Conservation (phyloP, 2,888 invertebrate genomes). For the Himalopsyche kuldschensis region DNA sequence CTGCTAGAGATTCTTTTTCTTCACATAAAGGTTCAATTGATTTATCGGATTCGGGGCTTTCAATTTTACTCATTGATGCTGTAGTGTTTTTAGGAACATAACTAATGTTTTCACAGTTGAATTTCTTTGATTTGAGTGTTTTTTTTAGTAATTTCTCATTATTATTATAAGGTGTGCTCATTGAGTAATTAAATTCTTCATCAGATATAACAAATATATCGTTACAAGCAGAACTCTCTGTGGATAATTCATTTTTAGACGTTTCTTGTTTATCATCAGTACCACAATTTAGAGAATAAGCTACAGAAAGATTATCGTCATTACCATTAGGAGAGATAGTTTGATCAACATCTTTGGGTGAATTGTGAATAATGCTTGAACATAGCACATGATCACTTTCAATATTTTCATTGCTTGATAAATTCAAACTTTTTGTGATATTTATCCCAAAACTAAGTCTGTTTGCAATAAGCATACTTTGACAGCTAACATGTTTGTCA, state of each 20-base stretch:
- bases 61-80: not conserved
- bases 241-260: not conserved
- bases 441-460: not conserved
- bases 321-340: not conserved
- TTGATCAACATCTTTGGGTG: not conserved
- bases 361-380: not conserved
- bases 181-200: conserved; percentile 67
- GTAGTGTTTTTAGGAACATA: not conserved
- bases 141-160: not conserved
- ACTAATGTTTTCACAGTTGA: not conserved
- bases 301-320: not conserved
- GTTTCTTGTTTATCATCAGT: not conserved
- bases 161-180: conserved; percentile 44
- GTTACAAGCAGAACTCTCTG: conserved; percentile 8
- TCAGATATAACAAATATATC: conserved; percentile 56
- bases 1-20: not conserved
- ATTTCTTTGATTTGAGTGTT: not conserved
- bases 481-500: not conserved
- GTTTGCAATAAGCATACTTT: not conserved
- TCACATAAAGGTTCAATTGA: not conserved
- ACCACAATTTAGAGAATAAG: not conserved
- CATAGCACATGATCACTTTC: not conserved
- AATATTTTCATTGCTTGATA: not conserved
- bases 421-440: not conserved
- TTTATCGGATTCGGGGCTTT: too few species aligned